Evolutionary conservation across 92 coral and sea anemone genomes (phyloP), one percentile per base, ranked within the genome.

Genomic region (Virgularia gustaviana): DNA sequence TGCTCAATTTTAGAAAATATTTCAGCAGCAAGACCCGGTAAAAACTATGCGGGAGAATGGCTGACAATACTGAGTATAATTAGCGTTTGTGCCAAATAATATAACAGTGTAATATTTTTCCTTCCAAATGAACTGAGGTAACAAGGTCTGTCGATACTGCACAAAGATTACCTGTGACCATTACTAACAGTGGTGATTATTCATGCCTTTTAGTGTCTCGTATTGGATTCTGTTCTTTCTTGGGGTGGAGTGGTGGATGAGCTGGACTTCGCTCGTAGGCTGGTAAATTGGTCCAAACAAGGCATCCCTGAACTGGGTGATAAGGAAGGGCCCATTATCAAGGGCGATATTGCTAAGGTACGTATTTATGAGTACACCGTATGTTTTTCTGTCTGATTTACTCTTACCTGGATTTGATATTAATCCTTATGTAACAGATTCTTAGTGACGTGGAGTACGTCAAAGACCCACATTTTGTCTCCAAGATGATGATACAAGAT

Each of bases 221-320:
- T 91, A 44, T 74, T 91, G 78, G 97, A 91, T 52, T 86, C 86
- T 57, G 78, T 91, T 45, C 54, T 91, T n/a, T 75, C 77, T 6
- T 91, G 97, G 97, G 97, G 96, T 47, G 97, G 97, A 72, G 97
- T 91, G 53, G 95, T 91, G 32, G 97, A 91, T 81, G 97, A 91
- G 66, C 74, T 91, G 29, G 97, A 88, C 57, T 86, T 91, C 81
- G 97, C 96, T 11, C 87, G 87, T 60, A 90, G 90, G 70, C 80
- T 91, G 36, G 79, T 84, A 12, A 65, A 71, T 58, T 91, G 97
- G 97, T 86, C 88, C 71, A 89, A 83, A 77, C 86, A 83, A 79
- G 97, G 97, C 24, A 88, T 80, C 71, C 87, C 90, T 47, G 97
- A 91, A 65, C 79, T 91, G 54, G 97, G 92, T 42, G 97, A 91